Percentiles rank a stretch among this genome's conserved stretches.
These are phyloP conservation scores for Phaethon lepturus DNA, from an alignment of 2,113 vertebrate genomes.

Conservation along the genomic window DNA sequence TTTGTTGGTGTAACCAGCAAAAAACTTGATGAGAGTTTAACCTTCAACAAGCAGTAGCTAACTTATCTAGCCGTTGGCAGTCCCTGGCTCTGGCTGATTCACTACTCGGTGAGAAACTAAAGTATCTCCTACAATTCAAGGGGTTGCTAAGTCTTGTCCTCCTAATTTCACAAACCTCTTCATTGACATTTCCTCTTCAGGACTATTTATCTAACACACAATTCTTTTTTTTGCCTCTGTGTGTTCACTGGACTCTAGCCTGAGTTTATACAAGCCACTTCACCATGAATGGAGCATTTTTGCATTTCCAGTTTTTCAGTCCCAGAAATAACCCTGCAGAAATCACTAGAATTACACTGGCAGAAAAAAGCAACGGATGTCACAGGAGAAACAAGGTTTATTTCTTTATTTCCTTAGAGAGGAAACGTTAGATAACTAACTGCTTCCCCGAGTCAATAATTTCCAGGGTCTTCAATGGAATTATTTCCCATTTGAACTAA, in stretches of 20 bases:
- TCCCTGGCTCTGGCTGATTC: not conserved
- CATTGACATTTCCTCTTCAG: slow-evolving; percentile 12
- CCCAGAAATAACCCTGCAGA: not conserved
- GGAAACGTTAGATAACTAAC: not conserved
- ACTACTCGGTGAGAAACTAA: not conserved
- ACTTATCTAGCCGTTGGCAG: not conserved
- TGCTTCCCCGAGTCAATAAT: not conserved
- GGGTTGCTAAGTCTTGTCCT: not conserved
- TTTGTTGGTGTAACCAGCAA: not conserved
- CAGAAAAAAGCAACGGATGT: not conserved
- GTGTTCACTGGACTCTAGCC: not conserved
- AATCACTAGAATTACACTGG: not conserved
- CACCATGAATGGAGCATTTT: not conserved
- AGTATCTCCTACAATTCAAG: not conserved
- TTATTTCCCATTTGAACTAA: slow-evolving; percentile 1
- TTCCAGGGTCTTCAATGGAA: not conserved
- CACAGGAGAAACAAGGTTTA: not conserved
- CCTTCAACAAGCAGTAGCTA: not conserved
- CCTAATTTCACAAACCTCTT: not conserved
- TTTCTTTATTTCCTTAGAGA: not conserved
- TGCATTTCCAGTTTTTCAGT: not conserved
- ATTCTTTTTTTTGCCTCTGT: not conserved
- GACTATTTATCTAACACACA: not conserved
- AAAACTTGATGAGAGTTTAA: not conserved
- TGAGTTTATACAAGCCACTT: slow-evolving; percentile 19